phyloP scores from a whole-genome alignment of 2,113 vertebrate species.

The Chaetodon trifascialis region DNA sequence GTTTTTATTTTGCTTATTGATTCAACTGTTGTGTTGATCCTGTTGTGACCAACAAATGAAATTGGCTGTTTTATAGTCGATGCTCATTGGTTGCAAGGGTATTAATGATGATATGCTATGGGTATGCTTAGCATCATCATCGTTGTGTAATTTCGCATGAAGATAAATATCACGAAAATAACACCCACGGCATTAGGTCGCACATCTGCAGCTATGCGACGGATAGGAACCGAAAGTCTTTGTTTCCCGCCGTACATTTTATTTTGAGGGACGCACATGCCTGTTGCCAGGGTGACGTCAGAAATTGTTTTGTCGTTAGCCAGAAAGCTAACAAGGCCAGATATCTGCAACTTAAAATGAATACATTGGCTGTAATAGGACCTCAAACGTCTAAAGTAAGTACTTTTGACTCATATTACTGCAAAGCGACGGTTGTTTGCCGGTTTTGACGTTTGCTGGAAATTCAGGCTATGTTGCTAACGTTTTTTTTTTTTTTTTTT shows the following conservation, averaged over 20 bases:
- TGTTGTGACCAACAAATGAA: neutral
- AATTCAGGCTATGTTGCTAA: neutral
- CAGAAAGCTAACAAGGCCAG: neutral
- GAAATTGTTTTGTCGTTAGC: neutral
- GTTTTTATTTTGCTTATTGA: neutral
- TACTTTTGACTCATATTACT: neutral
- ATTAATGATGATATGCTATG: no score
- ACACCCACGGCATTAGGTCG: no score
- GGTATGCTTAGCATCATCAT: no score
- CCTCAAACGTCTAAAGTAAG: neutral
- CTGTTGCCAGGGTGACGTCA: neutral
- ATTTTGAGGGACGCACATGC: conserved; percentile 10
- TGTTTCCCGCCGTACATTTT: conserved; percentile 29
- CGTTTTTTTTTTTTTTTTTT: no score
- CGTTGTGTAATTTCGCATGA: no score
- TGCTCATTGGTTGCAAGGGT: no score
- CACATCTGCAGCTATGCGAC: neutral
- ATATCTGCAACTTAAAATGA: neutral
- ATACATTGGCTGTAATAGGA: neutral
- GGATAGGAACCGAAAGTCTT: conserved; percentile 11
- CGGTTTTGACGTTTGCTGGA: neutral
- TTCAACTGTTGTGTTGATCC: neutral
- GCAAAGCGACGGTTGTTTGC: accelerated
- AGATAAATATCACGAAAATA: no score
- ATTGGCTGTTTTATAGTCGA: no score